phyloP scores from a whole-genome alignment of 1,140 invertebrate species.

The Nephila pilipes region DNA sequence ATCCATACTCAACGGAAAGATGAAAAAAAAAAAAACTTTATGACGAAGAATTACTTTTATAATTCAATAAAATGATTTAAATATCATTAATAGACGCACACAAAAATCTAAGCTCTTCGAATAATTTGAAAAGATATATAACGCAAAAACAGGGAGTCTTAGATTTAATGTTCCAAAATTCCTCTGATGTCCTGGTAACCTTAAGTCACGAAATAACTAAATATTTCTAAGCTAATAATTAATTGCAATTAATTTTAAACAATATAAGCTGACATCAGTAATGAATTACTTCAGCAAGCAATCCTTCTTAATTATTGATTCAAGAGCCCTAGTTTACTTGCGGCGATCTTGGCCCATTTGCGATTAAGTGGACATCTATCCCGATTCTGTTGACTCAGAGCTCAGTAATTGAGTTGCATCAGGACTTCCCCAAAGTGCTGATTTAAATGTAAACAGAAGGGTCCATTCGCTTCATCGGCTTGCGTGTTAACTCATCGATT shows the following conservation, averaged over 20 bases:
- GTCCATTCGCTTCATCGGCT: neutral
- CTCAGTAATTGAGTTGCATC: conserved; percentile 21
- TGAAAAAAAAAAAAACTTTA: too few relatives aligned
- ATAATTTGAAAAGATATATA: too few relatives aligned
- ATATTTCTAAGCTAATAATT: neutral
- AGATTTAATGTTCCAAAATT: too few relatives aligned
- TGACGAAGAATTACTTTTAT: too few relatives aligned
- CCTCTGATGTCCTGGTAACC: too few relatives aligned
- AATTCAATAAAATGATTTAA: too few relatives aligned
- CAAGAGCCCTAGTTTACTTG: neutral
- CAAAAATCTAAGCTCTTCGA: too few relatives aligned
- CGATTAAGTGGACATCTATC: neutral
- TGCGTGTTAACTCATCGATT: neutral
- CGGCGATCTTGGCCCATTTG: neutral
- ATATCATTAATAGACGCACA: too few relatives aligned
- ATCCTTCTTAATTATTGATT: neutral
- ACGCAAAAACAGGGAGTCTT: too few relatives aligned
- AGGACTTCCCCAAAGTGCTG: neutral
- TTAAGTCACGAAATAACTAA: too few relatives aligned
- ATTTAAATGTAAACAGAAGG: conserved; percentile 39
- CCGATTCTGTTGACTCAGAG: conserved; percentile 10
- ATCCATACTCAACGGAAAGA: too few relatives aligned
- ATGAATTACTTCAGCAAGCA: neutral
- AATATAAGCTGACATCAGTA: neutral
- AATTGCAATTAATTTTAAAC: neutral